Evolutionary conservation across 2,113 vertebrate species (phyloP), one percentile per base, ranked within the genome.

Genomic region (Atherinomorus stipes): DNA sequence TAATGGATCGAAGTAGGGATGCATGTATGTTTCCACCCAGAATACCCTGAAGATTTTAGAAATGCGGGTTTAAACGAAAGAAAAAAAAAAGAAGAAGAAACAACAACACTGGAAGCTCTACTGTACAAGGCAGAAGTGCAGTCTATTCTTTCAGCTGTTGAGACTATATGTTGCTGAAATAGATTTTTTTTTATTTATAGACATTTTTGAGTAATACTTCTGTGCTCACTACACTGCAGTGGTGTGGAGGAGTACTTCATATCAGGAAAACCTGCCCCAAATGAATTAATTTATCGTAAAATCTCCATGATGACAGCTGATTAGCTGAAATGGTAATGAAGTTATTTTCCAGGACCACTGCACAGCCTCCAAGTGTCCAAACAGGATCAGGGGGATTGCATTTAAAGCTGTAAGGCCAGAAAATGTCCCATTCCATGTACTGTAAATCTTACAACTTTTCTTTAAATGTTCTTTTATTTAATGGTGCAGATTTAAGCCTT

Each of bases 141-240:
- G 38, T 22, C 23, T 58, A 64, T 52, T 53, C 42, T 2, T 40
- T 42, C 53, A 45, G 57, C 67, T 31, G 25, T 42, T 51, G 44
- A 42, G 23, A 40, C 68, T 70, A 40, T 60, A 61, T 52, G 56
- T 73, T 76, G 64, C 71, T 83, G 40, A 74, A 73, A 63, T 68
- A 56, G 71, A 79, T 56, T 76, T 77, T 78, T n/a, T 76, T 25
- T 63, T 91, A 90, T 91, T 87, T 90, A 88, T 89, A 88, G 74
- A 78, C 1, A 28, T 58, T 70, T 40, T 76, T 38, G 45, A 23
- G 65, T 71, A 26, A 51, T 62, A 23, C 71, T 68, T 69, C 18
- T 58, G 7, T 59, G 31, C 21, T 56, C 42, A 1, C 42, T 21
- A 47, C 52, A 60, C 59, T 64, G 59, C 59, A 45, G 28, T 31